Conservation (phyloP, 2,888 invertebrate genomes). For the Drosophila macrospina region DNA sequence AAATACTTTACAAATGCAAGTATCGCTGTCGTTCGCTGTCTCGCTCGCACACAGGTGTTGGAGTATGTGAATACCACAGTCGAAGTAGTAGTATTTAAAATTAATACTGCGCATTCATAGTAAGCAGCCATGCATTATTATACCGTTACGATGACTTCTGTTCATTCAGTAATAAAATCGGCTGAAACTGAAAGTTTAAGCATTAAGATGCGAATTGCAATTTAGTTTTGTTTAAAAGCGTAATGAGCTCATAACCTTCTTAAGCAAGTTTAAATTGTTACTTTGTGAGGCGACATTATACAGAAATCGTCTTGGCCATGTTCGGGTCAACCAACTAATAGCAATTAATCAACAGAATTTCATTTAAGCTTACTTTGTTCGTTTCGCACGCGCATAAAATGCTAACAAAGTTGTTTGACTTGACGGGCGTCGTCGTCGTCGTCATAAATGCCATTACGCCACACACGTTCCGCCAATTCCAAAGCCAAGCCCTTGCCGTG, state of each 20-base stretch:
- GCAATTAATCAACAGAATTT: slow-evolving; percentile 63
- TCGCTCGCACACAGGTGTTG: too few relatives aligned
- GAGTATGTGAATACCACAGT: too few relatives aligned
- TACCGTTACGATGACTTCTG: too few relatives aligned
- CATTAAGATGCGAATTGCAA: too few relatives aligned
- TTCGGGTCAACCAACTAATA: slow-evolving; percentile 39
- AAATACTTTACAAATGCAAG: too few relatives aligned
- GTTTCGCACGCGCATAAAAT: slow-evolving; percentile 50
- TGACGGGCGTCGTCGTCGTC: slow-evolving; percentile 44
- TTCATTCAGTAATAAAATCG: too few relatives aligned
- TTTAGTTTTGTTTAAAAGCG: too few relatives aligned
- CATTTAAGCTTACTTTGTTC: slow-evolving; percentile 62
- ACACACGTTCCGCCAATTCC: slow-evolving; percentile 42
- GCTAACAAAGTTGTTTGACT: slow-evolving; percentile 68
- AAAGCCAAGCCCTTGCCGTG: slow-evolving; percentile 8
- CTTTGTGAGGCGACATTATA: slow-evolving; percentile 1
- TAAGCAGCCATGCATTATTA: too few relatives aligned
- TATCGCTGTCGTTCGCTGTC: too few relatives aligned
- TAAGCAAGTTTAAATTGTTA: neutral
- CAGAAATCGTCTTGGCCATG: slow-evolving; percentile 33
- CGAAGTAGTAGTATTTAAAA: too few relatives aligned
- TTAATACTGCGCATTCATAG: too few relatives aligned
- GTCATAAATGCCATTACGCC: slow-evolving; percentile 60
- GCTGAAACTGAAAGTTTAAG: too few relatives aligned
- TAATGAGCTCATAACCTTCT: neutral